Base-by-base conservation (phyloP, 2,797 vertebrate genomes). In the Loriculus beryllinus region DNA sequence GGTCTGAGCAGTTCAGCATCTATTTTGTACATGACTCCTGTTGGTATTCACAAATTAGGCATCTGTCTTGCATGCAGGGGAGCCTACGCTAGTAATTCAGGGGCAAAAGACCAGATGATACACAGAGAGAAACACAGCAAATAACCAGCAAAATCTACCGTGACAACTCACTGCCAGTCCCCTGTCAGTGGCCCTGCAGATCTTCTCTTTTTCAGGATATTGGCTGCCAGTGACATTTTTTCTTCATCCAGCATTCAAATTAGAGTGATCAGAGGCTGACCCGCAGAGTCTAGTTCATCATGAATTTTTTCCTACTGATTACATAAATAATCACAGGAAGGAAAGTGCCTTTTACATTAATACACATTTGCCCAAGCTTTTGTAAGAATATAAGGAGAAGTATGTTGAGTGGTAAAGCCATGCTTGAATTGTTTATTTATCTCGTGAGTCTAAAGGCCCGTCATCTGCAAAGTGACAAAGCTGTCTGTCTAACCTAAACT, bases 241-340 rank as follows among this genome's bases (percentile, higher is more conserved):
- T 75, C 82, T 95, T 94, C 89, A 94, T 93, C 91, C 88, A 92
- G 8, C 77, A 83, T 88, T 95, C 92, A 91, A 96, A 96, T 95
- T 88, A 93, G 88, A 92, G 77, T 78, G 87, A 96, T 94, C 90
- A 90, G 75, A 95, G 79, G 78, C 75, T 97, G 95, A 96, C 89
- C 95, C 0, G 3, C 72, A 65, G 83, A 91, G 81, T 86, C 82
- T 83, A 69, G 69, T 71, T 92, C 92, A 92, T 92, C 33, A 76
- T 47, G 28, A 81, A 7, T 88, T 80, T 94, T 91, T 93, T 69
- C 83, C 88, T 82, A 70, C 89, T 96, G 94, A 95, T 96, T 97
- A 92, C 96, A 97, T 88, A 94, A 95, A 95, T 95, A 96, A 93
- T 91, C 86, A 95, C 69, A 85, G 82, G 84, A 49, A 81, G 49